These are phyloP conservation scores for Zaprionus taronus DNA, from an alignment of 1,140 invertebrate species.

Conservation along the genomic window DNA sequence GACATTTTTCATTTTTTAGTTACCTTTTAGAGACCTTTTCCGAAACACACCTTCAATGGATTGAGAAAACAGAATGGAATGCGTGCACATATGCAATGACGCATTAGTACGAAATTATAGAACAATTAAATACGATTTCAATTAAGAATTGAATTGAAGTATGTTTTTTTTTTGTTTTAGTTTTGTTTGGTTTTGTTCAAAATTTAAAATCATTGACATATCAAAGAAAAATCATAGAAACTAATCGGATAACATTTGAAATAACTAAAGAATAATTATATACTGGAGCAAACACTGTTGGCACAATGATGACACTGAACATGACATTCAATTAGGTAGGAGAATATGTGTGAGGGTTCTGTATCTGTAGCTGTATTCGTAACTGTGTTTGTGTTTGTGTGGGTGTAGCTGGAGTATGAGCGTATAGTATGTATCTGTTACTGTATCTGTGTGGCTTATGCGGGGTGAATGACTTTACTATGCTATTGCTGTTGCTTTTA, in stretches of 20 bases:
- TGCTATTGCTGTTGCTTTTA: constrained; percentile 31
- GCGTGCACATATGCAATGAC: constrained; percentile 85
- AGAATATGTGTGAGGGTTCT: constrained; percentile 48
- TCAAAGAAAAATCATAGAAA: constrained; percentile 53
- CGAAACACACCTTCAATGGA: constrained; percentile 92
- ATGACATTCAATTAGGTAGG: constrained; percentile 58
- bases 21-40: constrained; percentile 96
- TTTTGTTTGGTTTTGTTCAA: constrained; percentile 64
- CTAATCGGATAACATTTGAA: constrained; percentile 41
- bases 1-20: constrained; percentile 83
- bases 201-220: constrained; percentile 54
- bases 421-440: constrained; percentile 16
- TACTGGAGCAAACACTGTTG: constrained; percentile 66
- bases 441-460: constrained; percentile 37
- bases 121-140: constrained; percentile 83
- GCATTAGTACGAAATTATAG: constrained; percentile 86
- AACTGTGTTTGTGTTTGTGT: constrained; percentile 47
- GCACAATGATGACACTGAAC: constrained; percentile 76
- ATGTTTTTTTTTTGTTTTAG: constrained; percentile 39
- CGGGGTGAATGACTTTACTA: constrained; percentile 59
- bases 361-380: constrained; percentile 40
- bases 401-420: constrained; percentile 39
- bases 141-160: constrained; percentile 80
- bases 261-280: constrained; percentile 29
- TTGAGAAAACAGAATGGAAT: constrained; percentile 84